A percentile compares a stretch with the other conserved stretches of the same genome.
Conservation (phyloP, 2,888 invertebrate genomes). For the Alentia gelatinosa region DNA sequence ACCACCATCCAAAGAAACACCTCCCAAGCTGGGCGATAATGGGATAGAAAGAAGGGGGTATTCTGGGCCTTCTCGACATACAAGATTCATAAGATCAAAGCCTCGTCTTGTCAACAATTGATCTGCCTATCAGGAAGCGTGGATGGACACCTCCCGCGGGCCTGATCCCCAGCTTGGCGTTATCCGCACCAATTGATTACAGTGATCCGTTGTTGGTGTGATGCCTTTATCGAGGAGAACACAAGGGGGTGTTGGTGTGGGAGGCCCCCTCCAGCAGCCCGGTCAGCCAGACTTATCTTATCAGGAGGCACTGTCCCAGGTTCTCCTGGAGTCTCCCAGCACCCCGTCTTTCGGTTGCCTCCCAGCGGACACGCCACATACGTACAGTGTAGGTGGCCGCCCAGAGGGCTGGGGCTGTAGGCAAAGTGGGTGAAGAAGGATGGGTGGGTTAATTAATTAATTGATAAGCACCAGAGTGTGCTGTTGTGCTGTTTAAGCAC, state of each 20-base stretch:
- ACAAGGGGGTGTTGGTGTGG: background rate
- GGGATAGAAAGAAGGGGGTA: too few relatives aligned
- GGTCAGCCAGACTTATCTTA: too few relatives aligned
- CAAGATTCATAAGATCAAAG: slow-evolving; percentile 3
- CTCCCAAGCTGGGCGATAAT: too few relatives aligned
- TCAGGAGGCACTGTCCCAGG: too few relatives aligned
- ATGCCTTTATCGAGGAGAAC: background rate
- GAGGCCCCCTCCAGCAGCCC: background rate
- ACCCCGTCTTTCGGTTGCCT: background rate
- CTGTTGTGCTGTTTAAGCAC: too few relatives aligned
- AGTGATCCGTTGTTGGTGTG: background rate
- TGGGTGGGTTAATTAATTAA: too few relatives aligned
- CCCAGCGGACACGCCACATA: background rate
- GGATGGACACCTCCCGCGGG: background rate
- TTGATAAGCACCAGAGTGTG: too few relatives aligned
- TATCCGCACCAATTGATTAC: background rate
- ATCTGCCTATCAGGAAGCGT: background rate
- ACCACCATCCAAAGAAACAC: background rate
- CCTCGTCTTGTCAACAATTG: background rate
- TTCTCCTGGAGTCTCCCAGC: background rate
- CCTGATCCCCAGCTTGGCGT: background rate
- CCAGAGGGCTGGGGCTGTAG: background rate
- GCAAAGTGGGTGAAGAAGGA: too few relatives aligned
- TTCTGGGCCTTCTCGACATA: background rate
- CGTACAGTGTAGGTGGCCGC: background rate